Evolutionary conservation across 2,888 invertebrate species (phyloP).

Genomic region (Arge pagana): DNA sequence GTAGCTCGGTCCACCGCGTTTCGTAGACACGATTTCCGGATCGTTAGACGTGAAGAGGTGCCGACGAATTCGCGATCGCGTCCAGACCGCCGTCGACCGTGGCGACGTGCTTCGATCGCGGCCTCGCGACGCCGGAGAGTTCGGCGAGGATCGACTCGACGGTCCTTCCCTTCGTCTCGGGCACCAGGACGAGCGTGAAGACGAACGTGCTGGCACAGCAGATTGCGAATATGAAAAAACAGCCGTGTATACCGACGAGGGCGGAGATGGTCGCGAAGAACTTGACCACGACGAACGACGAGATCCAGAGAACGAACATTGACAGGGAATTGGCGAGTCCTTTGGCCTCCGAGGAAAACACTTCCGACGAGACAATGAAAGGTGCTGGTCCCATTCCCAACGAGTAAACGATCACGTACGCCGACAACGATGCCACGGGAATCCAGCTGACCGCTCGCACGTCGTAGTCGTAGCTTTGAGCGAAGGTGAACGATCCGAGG

Average conservation of each 20-base stretch:
- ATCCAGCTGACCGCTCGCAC: conserved; percentile 58
- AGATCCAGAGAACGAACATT: conserved; percentile 41
- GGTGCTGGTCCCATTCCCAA: conserved; percentile 62
- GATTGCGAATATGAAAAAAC: conserved; percentile 45
- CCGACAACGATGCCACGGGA: conserved; percentile 60
- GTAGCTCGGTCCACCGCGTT: too few species aligned
- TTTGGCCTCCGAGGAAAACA: conserved; percentile 54
- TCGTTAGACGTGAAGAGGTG: neutral
- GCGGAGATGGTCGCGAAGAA: conserved; percentile 40
- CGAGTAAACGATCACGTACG: conserved; percentile 61
- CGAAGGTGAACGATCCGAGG: conserved; percentile 50
- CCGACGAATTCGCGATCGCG: neutral
- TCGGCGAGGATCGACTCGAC: conserved; percentile 48
- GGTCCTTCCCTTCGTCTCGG: conserved; percentile 51
- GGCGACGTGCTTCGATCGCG: neutral
- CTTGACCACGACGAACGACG: conserved; percentile 45
- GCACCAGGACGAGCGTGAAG: conserved; percentile 42
- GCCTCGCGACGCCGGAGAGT: conserved; percentile 36
- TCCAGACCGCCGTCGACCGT: neutral
- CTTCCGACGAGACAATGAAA: conserved; percentile 61
- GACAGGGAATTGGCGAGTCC: conserved; percentile 41
- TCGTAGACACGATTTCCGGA: neutral
- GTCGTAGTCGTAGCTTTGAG: conserved; percentile 41
- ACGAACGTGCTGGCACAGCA: conserved; percentile 40
- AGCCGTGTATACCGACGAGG: conserved; percentile 44